These are phyloP conservation scores for Globodera rostochiensis DNA, from an alignment of 1,140 invertebrate genomes.

Conservation along the genomic window DNA sequence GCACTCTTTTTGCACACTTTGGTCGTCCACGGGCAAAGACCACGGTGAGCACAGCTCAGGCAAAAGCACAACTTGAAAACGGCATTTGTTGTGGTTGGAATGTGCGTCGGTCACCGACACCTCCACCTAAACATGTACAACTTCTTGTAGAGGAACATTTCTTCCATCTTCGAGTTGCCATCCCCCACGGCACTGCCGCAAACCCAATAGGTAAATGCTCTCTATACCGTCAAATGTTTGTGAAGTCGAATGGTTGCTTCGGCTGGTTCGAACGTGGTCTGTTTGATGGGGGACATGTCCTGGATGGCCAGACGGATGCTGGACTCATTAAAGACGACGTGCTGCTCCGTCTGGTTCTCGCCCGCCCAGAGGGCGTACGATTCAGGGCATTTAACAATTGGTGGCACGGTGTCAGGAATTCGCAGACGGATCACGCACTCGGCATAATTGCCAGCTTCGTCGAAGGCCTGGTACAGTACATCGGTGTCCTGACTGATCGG, in stretches of 20 bases:
- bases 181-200: no score
- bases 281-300: slow-evolving; percentile 82
- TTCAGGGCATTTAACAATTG: slow-evolving; percentile 87
- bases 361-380: slow-evolving; percentile 90
- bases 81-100: slow-evolving; percentile 84
- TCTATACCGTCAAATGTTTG: slow-evolving; percentile 80
- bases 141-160: neutral
- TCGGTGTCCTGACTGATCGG: slow-evolving; percentile 78
- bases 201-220: no score
- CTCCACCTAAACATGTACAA: slow-evolving; percentile 70
- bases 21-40: slow-evolving; percentile 79
- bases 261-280: slow-evolving; percentile 78
- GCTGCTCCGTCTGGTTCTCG: slow-evolving; percentile 84
- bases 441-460: slow-evolving; percentile 93
- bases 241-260: slow-evolving; percentile 83
- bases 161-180: neutral
- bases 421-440: slow-evolving; percentile 80
- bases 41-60: slow-evolving; percentile 88
- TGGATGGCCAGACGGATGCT: slow-evolving; percentile 80
- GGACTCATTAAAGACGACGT: slow-evolving; percentile 89
- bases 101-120: slow-evolving; percentile 84
- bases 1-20: slow-evolving; percentile 83
- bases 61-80: slow-evolving; percentile 81
- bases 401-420: slow-evolving; percentile 81
- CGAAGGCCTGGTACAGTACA: slow-evolving; percentile 90